Conservation (phyloP, 2,113 vertebrate species). For the Halichoerus grypus region DNA sequence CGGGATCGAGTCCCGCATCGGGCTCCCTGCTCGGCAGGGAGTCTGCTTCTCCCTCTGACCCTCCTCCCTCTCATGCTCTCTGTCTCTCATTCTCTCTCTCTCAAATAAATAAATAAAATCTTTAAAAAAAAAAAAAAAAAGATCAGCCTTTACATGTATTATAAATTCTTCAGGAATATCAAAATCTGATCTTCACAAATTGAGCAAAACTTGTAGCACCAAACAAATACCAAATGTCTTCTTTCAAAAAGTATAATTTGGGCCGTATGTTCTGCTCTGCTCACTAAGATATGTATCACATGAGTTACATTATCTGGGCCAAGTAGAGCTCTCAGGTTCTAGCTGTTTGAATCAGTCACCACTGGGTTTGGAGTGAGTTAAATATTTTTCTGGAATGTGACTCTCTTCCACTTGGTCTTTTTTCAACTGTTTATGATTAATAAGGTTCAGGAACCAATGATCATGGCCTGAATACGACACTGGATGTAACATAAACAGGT, state of each 20-base stretch:
- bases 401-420: neutral
- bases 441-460: neutral
- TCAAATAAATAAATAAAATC: too few species aligned
- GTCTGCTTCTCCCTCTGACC: too few species aligned
- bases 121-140: neutral
- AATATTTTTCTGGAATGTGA: neutral
- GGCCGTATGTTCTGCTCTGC: neutral
- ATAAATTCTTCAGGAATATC: neutral
- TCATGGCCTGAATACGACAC: constrained; percentile 31
- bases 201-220: neutral
- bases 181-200: neutral
- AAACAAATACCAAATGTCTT: neutral
- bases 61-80: too few species aligned
- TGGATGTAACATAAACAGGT: neutral
- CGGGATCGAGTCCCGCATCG: too few species aligned
- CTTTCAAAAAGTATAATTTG: neutral
- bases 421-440: neutral
- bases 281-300: too few species aligned
- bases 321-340: rapidly evolving
- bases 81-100: too few species aligned
- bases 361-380: neutral
- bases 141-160: neutral
- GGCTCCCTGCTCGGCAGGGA: too few species aligned
- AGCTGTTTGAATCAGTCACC: neutral
- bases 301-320: neutral